Percentiles rank a stretch among this genome's conserved stretches.
These are phyloP conservation scores for Laticauda colubrina DNA, from an alignment of 2,113 vertebrate species.

Conservation along the genomic window DNA sequence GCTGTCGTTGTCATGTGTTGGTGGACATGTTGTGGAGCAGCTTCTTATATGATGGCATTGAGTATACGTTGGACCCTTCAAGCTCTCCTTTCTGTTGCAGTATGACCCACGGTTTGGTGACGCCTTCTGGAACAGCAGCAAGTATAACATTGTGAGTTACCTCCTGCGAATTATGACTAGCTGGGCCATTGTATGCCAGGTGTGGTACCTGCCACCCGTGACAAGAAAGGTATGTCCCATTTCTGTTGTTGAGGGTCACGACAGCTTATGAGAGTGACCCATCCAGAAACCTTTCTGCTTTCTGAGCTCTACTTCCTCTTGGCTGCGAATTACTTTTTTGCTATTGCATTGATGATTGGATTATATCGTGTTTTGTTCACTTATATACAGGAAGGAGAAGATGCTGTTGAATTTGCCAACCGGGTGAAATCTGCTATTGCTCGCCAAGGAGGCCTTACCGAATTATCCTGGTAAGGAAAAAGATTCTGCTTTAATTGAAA, in stretches of 20 bases:
- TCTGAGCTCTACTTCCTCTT: background rate
- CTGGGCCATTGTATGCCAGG: conserved; percentile 95
- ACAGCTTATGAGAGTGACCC: background rate
- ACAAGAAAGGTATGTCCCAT: conserved; percentile 76
- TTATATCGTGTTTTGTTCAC: conserved; percentile 6
- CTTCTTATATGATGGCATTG: background rate
- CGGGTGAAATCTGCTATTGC: conserved; percentile 93
- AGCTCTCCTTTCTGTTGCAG: conserved; percentile 61
- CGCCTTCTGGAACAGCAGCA: conserved; percentile 96
- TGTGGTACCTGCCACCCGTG: conserved; percentile 96
- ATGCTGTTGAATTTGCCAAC: conserved; percentile 90
- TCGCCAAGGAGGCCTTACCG: conserved; percentile 85
- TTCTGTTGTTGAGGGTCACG: background rate
- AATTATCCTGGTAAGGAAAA: conserved; percentile 86
- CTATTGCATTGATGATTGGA: background rate
- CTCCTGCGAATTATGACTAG: conserved; percentile 93
- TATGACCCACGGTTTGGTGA: conserved; percentile 95
- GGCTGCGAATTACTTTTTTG: background rate
- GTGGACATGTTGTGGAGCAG: background rate
- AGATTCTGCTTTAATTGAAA: conserved; percentile 13
- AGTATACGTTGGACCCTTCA: background rate
- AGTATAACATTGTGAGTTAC: conserved; percentile 90
- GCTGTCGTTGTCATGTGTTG: too few relatives aligned
- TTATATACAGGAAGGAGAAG: conserved; percentile 82
- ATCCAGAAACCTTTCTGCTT: background rate